phyloP scores from a whole-genome alignment of 2,113 vertebrate species.

The Lutjanus erythropterus region DNA sequence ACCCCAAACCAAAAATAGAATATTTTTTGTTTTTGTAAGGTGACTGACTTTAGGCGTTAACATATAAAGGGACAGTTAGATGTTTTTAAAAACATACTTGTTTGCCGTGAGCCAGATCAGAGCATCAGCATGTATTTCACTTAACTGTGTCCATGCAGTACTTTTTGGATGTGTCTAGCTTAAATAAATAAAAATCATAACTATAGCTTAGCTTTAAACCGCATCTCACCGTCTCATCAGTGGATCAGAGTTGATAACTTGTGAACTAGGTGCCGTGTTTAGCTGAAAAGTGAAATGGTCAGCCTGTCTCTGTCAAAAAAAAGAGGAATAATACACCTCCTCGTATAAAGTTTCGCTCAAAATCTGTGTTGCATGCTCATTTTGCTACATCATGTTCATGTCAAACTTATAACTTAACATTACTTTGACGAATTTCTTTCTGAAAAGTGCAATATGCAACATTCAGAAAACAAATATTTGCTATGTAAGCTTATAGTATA shows the following conservation, averaged over 20 bases:
- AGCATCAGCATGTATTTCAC: conserved; percentile 4
- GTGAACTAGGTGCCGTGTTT: background rate
- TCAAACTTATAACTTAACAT: background rate
- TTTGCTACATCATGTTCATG: background rate
- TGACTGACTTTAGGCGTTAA: background rate
- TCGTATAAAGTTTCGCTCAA: background rate
- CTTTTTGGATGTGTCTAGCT: background rate
- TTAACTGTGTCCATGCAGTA: background rate
- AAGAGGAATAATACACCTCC: background rate
- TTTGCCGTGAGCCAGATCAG: background rate
- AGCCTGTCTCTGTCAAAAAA: background rate
- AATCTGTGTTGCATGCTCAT: background rate
- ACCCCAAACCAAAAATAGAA: conserved; percentile 29
- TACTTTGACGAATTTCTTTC: background rate
- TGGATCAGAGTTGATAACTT: background rate
- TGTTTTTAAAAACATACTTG: background rate
- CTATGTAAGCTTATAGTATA: no score
- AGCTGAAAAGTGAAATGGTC: background rate
- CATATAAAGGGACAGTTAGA: background rate
- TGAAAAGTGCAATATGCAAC: background rate
- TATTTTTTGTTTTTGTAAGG: conserved; percentile 25
- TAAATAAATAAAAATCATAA: background rate
- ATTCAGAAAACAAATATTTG: no score
- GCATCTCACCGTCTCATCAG: background rate
- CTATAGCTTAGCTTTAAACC: background rate